A percentile compares a stretch with the other conserved stretches of the same genome.
Evolutionary conservation across 2,113 vertebrate genomes (phyloP).

Genomic region (Gorsachius goisagi): DNA sequence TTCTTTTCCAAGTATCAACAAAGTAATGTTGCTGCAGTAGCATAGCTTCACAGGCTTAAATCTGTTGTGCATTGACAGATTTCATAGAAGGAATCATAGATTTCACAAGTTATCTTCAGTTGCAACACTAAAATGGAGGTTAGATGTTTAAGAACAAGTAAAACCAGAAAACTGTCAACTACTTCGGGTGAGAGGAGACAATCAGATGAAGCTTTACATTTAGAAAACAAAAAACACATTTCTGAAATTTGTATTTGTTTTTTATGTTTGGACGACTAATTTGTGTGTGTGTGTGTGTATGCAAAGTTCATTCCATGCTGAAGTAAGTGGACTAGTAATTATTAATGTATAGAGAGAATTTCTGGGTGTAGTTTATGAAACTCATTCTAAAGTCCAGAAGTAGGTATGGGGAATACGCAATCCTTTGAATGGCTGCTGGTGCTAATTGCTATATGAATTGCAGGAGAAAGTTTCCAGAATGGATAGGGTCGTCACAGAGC

Average conservation of each 20-base stretch:
- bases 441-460: constrained; percentile 45
- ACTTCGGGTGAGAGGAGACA: not conserved
- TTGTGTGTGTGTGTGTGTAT: not conserved
- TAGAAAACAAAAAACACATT: not conserved
- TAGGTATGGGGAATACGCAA: not conserved
- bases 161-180: not conserved
- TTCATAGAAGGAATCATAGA: no score
- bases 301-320: not conserved
- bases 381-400: not conserved
- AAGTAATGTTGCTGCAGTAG: not conserved
- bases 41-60: not conserved
- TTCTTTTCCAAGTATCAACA: not conserved
- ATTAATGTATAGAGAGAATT: not conserved
- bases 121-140: not conserved
- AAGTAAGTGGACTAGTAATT: not conserved
- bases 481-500: constrained; percentile 89
- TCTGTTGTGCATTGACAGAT: not conserved
- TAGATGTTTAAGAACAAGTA: not conserved
- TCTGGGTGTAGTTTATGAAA: not conserved
- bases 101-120: not conserved
- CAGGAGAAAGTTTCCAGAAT: constrained; percentile 93
- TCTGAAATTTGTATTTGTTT: not conserved
- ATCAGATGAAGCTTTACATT: not conserved
- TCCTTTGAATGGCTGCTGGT: not conserved
- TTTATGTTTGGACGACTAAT: not conserved